Conservation (phyloP, 2,888 invertebrate species). For the Brenthis daphne region DNA sequence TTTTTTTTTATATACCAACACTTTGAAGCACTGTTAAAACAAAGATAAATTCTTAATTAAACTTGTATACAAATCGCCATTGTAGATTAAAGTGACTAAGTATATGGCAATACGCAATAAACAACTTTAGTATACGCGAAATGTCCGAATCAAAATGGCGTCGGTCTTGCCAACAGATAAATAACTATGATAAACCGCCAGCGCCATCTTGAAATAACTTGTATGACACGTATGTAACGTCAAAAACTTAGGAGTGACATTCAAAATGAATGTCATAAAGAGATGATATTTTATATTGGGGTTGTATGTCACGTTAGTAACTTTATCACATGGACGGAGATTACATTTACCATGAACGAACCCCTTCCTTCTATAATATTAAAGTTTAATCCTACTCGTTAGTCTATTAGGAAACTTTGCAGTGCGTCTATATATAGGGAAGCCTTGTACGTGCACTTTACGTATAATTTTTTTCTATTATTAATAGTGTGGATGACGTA, state of each 20-base stretch:
- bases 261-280: not conserved
- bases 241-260: not conserved
- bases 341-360: slow-evolving; percentile 49
- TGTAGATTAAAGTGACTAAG: not conserved
- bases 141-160: not conserved
- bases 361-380: slow-evolving; percentile 37
- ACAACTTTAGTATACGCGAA: not conserved
- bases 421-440: slow-evolving; percentile 25
- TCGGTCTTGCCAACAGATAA: not conserved
- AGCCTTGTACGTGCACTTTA: slow-evolving; percentile 23
- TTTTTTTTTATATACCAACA: not conserved
- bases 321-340: slow-evolving; percentile 70
- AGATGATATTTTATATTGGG: slow-evolving; percentile 10
- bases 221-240: not conserved
- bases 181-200: too few species aligned
- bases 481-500: not conserved
- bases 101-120: not conserved
- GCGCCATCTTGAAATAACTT: not conserved
- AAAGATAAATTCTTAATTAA: not conserved
- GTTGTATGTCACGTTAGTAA: slow-evolving; percentile 40
- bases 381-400: slow-evolving; percentile 29
- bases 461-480: not conserved
- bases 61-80: not conserved
- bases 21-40: slow-evolving; percentile 4
- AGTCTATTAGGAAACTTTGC: slow-evolving; percentile 34